Base-by-base conservation (phyloP, 2,113 vertebrate species). In the Chionodraco myersi region DNA sequence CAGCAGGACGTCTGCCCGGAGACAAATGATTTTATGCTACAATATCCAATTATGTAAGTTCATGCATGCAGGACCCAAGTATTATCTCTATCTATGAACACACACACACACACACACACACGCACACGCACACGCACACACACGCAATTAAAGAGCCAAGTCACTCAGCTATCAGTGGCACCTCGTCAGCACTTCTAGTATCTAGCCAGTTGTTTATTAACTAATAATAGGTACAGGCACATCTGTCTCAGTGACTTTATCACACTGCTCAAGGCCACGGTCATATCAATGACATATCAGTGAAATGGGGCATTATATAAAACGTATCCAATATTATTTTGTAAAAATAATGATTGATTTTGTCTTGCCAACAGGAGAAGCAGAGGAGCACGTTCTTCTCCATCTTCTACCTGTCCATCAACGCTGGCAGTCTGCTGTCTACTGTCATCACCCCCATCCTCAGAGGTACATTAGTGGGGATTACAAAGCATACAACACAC, bases 371-470 rank as follows among this genome's bases (percentile, higher is more conserved):
- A 21, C 83, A 99, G 98, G 97, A 98, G 66, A 96, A 96, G 53
- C 96, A 97, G 94, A 96, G 97, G 79, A 92, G 94, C 75, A 92
- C 91, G 48, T 99, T 99, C 93, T 99, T 99, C 90, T 99, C 98
- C 83, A 96, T 99, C 78, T 99, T 98, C 92, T 99, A 99, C 86
- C 88, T 99, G 87, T 93, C 97, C 66, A 97, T 99, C 90, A 99
- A 99, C 13, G 96, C 96, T 56, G 98, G 97, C 84, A 99, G 97
- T 81, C 94, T 99, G 45, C 52, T 99, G 16, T 99, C 98, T 66
- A 99, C 97, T 0, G 44, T 99, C 86, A 90, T 99, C 90, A 99
- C 97, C 0, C 97, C 98, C 56, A 92, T 93, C 26, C 95, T 99
- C 82, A 95, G 95, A 98, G 96, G 98, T 97, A 94, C 3, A 2